Evolutionary conservation across 2,888 invertebrate species (phyloP).

Genomic region (Seira ritae): DNA sequence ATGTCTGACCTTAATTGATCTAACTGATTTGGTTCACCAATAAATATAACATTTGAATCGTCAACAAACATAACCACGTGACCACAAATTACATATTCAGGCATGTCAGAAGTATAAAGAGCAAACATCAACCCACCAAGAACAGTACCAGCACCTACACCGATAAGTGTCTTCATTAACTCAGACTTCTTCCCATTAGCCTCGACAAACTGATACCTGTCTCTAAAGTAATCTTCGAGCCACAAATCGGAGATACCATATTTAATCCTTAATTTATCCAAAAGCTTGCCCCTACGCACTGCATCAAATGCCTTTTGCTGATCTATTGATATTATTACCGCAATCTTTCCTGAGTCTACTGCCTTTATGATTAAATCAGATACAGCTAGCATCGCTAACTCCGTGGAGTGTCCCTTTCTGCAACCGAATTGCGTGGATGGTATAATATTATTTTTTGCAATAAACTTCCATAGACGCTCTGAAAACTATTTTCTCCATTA

Average conservation of each 20-base stretch:
- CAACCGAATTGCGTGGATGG: slow-evolving; percentile 25
- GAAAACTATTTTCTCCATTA: slow-evolving; percentile 32
- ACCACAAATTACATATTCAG: not conserved
- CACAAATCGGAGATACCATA: slow-evolving; percentile 37
- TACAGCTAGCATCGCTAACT: slow-evolving; percentile 33
- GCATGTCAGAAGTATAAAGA: slow-evolving; percentile 26
- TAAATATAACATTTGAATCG: slow-evolving; percentile 29
- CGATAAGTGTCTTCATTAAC: not conserved
- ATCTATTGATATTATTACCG: slow-evolving; percentile 24
- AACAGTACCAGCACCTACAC: not conserved
- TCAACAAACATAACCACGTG: slow-evolving; percentile 24
- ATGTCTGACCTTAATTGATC: not conserved
- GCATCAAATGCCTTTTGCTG: slow-evolving; percentile 38
- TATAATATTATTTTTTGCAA: not conserved
- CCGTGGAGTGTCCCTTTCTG: slow-evolving; percentile 31
- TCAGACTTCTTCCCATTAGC: not conserved
- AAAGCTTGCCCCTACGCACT: slow-evolving; percentile 24
- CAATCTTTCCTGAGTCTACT: slow-evolving; percentile 24
- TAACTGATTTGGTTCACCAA: not conserved
- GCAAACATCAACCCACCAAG: not conserved
- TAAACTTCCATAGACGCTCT: not conserved
- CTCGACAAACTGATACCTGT: slow-evolving; percentile 28
- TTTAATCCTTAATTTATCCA: slow-evolving; percentile 13
- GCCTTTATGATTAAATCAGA: slow-evolving; percentile 21
- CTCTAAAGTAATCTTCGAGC: not conserved